phyloP scores from a whole-genome alignment of 2,888 invertebrate genomes.

The Polymixis flavicincta region DNA sequence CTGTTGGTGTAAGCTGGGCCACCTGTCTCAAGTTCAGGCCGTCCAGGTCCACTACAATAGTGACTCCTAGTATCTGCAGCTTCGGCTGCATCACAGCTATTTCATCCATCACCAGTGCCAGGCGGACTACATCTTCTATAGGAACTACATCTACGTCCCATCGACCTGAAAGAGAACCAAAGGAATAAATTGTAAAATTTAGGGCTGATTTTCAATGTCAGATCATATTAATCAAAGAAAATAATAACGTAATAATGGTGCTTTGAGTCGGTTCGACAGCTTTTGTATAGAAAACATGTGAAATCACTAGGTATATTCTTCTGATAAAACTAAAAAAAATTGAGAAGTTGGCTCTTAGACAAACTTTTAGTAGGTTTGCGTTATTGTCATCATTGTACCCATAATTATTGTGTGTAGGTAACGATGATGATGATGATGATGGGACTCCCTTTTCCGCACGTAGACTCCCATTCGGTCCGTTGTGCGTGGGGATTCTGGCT shows the following conservation, averaged over 20 bases:
- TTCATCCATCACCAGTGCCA: conserved; percentile 85
- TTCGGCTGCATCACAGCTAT: conserved; percentile 85
- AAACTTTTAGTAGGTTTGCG: background rate
- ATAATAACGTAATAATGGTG: too few species aligned
- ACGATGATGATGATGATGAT: too few species aligned
- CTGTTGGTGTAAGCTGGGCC: conserved; percentile 80
- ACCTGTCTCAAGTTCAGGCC: conserved; percentile 82
- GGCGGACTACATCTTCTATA: conserved; percentile 83
- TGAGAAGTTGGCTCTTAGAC: background rate
- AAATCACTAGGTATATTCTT: background rate
- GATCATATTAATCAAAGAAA: too few species aligned
- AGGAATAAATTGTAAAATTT: background rate
- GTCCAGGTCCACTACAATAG: conserved; percentile 85
- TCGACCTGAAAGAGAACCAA: conserved; percentile 73
- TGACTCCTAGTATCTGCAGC: conserved; percentile 85
- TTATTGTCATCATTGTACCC: too few species aligned
- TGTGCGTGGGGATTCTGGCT: too few species aligned
- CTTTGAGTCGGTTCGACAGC: too few species aligned
- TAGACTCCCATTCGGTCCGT: too few species aligned
- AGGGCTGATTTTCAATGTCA: background rate
- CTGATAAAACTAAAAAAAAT: background rate
- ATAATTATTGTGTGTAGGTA: too few species aligned
- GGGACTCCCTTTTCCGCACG: too few species aligned
- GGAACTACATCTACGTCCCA: conserved; percentile 82
- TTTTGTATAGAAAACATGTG: background rate